Base-by-base conservation (phyloP, 2,888 invertebrate species). In the Mesochorus sp. region DNA sequence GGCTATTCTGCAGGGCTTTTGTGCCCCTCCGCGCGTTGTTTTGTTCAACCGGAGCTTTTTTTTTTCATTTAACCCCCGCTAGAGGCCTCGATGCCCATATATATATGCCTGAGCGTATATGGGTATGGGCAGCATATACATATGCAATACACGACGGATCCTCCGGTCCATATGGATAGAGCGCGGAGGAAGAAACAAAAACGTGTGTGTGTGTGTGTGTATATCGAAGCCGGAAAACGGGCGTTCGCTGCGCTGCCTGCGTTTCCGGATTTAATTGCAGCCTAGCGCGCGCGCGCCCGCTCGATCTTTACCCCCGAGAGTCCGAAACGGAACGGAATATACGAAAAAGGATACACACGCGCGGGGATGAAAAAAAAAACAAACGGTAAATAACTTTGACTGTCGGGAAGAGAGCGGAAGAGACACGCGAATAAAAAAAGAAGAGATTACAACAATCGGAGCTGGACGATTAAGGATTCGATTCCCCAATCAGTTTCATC, bases 211-310 rank as follows among this genome's bases (percentile, higher is more conserved):
- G 2, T 14, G 14, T n/a, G 12, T 42, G 14, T 42, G 21, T 39
- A 39, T 26, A 34, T 24, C 6, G 26, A 21, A 19, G 42, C 53
- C 31, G 61, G 44, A 68, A 71, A 62, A 31, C 53, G 47, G n/a
- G 2, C 57, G 73, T 44, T 68, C 26, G 53, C 57, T 14, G n/a
- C n/a, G n/a, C n/a, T n/a, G n/a, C n/a, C 49, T 12, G 39, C 62
- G 67, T 55, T 78, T 78, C 73, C 62, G 74, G 74, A 74, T 78
- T 78, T 74, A 78, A 78, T 78, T 78, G 74, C 77, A 78, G 62
- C 68, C 47, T 37, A 51, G 59, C 44, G n/a, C n/a, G n/a, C n/a
- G n/a, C n/a, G n/a, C 5, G 72, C 34, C 47, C 51, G 14, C 59
- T 66, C 73, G 67, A 77, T 76, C 70, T 64, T n/a, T n/a, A n/a